These are phyloP conservation scores for Drosophila recens DNA, from an alignment of 2,888 invertebrate species.

Conservation along the genomic window DNA sequence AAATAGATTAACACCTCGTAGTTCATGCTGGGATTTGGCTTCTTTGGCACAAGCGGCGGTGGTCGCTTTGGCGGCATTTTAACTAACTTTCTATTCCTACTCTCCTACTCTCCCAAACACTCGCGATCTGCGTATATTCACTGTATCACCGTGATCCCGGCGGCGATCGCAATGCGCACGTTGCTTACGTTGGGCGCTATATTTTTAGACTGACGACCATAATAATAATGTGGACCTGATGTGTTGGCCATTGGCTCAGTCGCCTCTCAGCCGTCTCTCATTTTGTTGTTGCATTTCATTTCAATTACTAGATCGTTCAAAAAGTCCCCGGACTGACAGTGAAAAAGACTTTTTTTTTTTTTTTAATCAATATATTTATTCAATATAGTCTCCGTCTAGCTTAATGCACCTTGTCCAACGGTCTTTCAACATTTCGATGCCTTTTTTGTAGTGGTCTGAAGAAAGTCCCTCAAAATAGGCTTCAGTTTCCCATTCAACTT, in stretches of 20 bases:
- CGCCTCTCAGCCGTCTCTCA: conserved; percentile 30
- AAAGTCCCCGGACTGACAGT: too few species aligned
- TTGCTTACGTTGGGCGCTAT: conserved; percentile 73
- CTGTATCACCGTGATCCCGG: conserved; percentile 33
- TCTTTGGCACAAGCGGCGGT: conserved; percentile 82
- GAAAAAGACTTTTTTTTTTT: too few species aligned
- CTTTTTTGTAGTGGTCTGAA: too few species aligned
- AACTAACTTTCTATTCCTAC: conserved; percentile 1
- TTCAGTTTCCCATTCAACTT: too few species aligned
- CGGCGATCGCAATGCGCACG: conserved; percentile 38
- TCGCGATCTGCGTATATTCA: neutral
- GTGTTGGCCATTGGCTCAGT: conserved; percentile 50
- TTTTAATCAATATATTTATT: too few species aligned
- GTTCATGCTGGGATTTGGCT: conserved; percentile 91
- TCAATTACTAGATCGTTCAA: too few species aligned
- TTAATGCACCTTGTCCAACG: too few species aligned
- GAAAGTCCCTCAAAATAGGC: too few species aligned
- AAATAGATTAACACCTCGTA: conserved; percentile 94
- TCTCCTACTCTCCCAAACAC: neutral
- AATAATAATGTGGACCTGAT: conserved; percentile 71
- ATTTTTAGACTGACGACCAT: conserved; percentile 84
- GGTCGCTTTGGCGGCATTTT: conserved; percentile 80
- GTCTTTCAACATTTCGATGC: too few species aligned
- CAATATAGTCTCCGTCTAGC: too few species aligned
- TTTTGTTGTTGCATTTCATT: conserved; percentile 40